Percentiles rank a stretch among this genome's conserved stretches.
Evolutionary conservation across 2,113 vertebrate species (phyloP).

Genomic region (Monarcha castaneiventris): DNA sequence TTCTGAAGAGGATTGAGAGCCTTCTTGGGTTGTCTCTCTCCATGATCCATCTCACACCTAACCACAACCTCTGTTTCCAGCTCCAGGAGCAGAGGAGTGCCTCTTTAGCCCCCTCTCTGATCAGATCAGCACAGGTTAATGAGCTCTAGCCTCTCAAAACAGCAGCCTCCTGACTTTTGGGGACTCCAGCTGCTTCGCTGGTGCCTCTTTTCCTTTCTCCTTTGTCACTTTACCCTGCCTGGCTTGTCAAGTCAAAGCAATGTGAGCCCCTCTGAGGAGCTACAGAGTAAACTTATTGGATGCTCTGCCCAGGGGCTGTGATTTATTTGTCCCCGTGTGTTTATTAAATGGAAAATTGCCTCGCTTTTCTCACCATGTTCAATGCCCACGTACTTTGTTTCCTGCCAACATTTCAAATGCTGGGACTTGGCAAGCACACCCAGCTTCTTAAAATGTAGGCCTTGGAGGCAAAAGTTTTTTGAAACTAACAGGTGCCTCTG

Average conservation of each 20-base stretch:
- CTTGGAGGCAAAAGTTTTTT: constrained; percentile 25
- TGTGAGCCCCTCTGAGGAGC: neutral
- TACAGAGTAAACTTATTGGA: neutral
- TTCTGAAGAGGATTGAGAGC: neutral
- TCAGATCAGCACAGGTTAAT: neutral
- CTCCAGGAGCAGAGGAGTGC: neutral
- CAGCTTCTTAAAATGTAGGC: neutral
- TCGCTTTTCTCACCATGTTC: neutral
- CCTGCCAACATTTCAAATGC: neutral
- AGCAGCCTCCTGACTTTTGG: neutral
- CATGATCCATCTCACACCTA: neutral
- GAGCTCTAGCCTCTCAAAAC: neutral
- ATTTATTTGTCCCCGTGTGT: neutral
- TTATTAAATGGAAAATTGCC: neutral
- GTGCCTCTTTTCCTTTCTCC: neutral
- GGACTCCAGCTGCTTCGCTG: neutral
- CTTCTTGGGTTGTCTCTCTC: neutral
- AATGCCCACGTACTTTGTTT: neutral
- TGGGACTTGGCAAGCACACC: neutral
- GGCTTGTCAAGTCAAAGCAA: neutral
- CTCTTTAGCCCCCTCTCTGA: neutral
- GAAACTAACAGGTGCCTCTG: constrained; percentile 25
- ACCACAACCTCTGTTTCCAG: accelerated
- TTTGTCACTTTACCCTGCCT: neutral
- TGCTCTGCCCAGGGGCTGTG: neutral